phyloP scores from a whole-genome alignment of 2,888 invertebrate species.

The Strigamia transsilvanica region DNA sequence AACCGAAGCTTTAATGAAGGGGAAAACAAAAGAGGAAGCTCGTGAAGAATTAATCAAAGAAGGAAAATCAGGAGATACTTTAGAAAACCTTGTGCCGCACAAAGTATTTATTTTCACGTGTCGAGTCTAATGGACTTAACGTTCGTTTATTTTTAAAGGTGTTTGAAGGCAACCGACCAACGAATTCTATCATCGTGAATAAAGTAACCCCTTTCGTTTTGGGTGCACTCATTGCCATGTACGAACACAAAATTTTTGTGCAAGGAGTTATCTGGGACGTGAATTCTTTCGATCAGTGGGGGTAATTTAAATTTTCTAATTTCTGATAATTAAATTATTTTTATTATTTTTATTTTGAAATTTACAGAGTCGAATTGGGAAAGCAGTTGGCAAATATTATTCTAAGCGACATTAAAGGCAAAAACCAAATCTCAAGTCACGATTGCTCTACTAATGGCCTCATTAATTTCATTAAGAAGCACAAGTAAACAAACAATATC shows the following conservation, averaged over 20 bases:
- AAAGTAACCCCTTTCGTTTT: conserved; percentile 91
- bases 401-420: conserved; percentile 84
- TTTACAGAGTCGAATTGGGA: conserved; percentile 87
- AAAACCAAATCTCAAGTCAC: conserved; percentile 75
- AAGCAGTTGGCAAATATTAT: conserved; percentile 99
- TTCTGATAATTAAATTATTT: too few species aligned
- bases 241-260: conserved; percentile 98
- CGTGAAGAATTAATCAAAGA: conserved; percentile 80
- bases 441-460: conserved; percentile 97
- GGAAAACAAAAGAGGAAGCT: conserved; percentile 74
- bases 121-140: not conserved
- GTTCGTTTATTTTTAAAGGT: conserved; percentile 33
- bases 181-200: conserved; percentile 93
- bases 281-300: conserved; percentile 99
- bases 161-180: conserved; percentile 93
- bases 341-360: conserved; percentile 58
- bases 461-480: conserved; percentile 84
- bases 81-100: conserved; percentile 87
- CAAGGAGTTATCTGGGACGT: conserved; percentile 99
- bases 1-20: conserved; percentile 96
- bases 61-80: conserved; percentile 76
- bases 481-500: conserved; percentile 54
- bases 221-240: conserved; percentile 92
- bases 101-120: conserved; percentile 70
- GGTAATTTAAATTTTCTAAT: conserved; percentile 67